Percentiles rank a stretch among this genome's conserved stretches.
These are phyloP conservation scores for Pomatorhinus ruficollis DNA, from an alignment of 2,113 vertebrate species.

Conservation along the genomic window DNA sequence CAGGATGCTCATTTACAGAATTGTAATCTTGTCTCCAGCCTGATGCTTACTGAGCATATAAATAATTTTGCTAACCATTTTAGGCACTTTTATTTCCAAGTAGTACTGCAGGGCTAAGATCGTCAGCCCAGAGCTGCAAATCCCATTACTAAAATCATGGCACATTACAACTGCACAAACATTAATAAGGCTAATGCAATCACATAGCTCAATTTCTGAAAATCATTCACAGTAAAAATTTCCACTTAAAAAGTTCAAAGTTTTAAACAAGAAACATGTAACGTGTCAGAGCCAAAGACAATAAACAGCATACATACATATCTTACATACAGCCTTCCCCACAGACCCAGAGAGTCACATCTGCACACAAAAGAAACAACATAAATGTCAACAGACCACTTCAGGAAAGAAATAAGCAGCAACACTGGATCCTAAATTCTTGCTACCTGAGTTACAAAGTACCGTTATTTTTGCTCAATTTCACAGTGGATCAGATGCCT, in stretches of 20 bases:
- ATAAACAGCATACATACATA: background rate
- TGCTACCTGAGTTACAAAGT: constrained; percentile 7
- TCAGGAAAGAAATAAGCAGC: constrained; percentile 22
- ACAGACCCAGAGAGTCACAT: background rate
- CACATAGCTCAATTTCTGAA: background rate
- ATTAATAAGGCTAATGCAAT: background rate
- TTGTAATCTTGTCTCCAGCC: background rate
- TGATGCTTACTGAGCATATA: background rate
- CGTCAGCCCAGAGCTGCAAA: background rate
- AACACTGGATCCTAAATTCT: background rate
- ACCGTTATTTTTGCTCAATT: constrained; percentile 11
- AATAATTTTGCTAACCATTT: background rate
- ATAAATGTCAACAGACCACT: constrained; percentile 5
- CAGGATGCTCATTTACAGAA: background rate
- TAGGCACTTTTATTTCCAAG: background rate
- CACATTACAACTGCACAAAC: background rate
- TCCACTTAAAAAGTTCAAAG: background rate
- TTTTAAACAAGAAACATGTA: background rate
- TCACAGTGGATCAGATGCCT: background rate
- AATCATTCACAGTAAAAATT: background rate
- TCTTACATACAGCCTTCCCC: background rate
- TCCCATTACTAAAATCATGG: background rate
- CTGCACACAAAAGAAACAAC: background rate
- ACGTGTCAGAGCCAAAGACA: background rate
- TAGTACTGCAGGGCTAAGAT: background rate